A percentile compares a stretch with the other conserved stretches of the same genome.
These are phyloP conservation scores for Poecile montanus DNA, from an alignment of 2,797 vertebrate species.

Conservation along the genomic window DNA sequence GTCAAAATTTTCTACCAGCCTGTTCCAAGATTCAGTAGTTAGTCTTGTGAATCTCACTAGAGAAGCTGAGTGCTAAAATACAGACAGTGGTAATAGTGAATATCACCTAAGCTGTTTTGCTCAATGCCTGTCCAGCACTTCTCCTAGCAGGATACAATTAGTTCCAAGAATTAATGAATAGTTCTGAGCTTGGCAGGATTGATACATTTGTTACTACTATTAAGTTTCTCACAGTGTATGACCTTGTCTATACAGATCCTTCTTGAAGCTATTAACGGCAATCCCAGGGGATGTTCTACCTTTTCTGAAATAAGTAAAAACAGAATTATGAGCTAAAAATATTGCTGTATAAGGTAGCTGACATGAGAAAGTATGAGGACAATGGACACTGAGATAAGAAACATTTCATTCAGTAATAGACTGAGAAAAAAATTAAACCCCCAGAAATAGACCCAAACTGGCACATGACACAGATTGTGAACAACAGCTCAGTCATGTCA, in stretches of 20 bases:
- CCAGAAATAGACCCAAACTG: not conserved
- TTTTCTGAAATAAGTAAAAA: not conserved
- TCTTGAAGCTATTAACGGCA: not conserved
- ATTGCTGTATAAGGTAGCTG: not conserved
- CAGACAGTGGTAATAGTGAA: not conserved
- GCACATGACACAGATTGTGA: not conserved
- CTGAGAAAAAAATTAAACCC: not conserved
- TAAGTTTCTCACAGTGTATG: not conserved
- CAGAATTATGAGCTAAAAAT: not conserved
- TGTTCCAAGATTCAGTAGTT: not conserved
- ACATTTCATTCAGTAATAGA: not conserved
- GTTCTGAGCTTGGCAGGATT: not conserved
- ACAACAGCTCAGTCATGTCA: not conserved
- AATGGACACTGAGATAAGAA: not conserved
- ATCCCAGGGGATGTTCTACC: not conserved
- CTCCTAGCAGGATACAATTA: not conserved
- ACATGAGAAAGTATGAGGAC: not conserved
- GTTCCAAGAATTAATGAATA: not conserved
- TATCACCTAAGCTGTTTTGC: not conserved
- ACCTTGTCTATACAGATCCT: not conserved
- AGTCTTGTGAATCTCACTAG: not conserved
- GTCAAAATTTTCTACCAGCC: not conserved
- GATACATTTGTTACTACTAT: not conserved
- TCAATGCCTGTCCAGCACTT: not conserved
- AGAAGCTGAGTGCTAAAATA: not conserved